Evolutionary conservation across 2,888 invertebrate species (phyloP).

Genomic region (Elysia crispata): DNA sequence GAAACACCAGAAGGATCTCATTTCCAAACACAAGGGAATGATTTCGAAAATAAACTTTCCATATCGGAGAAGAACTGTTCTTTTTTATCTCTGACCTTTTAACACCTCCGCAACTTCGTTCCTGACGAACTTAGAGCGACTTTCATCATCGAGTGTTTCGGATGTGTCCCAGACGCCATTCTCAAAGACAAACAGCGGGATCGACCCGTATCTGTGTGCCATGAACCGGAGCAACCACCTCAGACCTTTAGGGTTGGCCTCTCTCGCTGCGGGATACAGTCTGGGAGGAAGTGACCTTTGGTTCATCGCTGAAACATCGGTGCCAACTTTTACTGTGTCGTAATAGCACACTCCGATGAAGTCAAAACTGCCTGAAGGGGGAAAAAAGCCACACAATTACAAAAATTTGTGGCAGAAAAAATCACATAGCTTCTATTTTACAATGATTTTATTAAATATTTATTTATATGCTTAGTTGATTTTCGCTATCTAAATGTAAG

Average conservation of each 20-base stretch:
- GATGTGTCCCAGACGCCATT: constrained; percentile 32
- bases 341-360: constrained; percentile 48
- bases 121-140: constrained; percentile 39
- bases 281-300: not conserved
- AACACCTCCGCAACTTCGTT: constrained; percentile 47
- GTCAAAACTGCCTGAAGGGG: constrained; percentile 44
- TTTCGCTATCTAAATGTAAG: no score
- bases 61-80: no score
- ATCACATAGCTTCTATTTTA: not conserved
- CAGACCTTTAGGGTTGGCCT: constrained; percentile 29
- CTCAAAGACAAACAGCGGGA: constrained; percentile 26
- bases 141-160: constrained; percentile 26
- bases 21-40: no score
- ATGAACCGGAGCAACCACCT: constrained; percentile 33
- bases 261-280: not conserved
- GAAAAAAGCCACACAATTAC: not conserved
- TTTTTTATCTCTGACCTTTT: constrained; percentile 40
- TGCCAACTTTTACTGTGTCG: constrained; percentile 7
- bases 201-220: constrained; percentile 9
- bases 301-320: not conserved
- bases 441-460: no score
- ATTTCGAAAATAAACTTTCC: no score
- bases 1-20: no score
- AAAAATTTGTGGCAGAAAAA: not conserved
- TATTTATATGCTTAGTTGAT: no score